Base-by-base conservation (phyloP, 2,113 vertebrate genomes). In the human (Homo sapiens) region DNA sequence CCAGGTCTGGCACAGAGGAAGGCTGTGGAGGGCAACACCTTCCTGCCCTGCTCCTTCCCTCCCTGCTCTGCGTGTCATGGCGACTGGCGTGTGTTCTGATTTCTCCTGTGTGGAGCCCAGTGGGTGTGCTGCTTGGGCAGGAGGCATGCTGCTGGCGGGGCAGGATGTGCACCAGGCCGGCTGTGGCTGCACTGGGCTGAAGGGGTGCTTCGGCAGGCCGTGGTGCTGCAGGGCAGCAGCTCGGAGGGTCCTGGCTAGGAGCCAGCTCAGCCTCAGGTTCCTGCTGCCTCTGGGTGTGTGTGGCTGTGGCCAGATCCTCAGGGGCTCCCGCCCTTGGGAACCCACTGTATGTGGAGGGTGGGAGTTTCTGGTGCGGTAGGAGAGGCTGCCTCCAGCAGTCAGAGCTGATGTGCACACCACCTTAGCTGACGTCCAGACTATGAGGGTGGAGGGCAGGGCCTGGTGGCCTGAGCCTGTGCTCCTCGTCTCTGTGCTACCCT, bases 1-100 rank as follows among this genome's bases (percentile, higher is more conserved):
- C n/a, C 27, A 9, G 76, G 35, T 91, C 92, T 97, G 90, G 73
- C 73, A 25, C 8, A n/a, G 50, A 95, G 72, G 87, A 86, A 86
- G 20, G 66, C 87, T 83, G 16, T 50, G 32, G 90, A 25, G 48
- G 3, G 23, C 52, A 18, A 0, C 66, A 3, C 30, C 52, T 64
- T 11, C 9, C 64, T 30, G 48, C 70, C 5, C 13, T 35, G 38
- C 64, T 73, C 14, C 18, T 68, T 35, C 27, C 11, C 6, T 1
- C 17, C 73, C 55, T 50, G 86, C 76, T 22, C 52, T 59, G 40
- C 1, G 30, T 40, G 35, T 61, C 43, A 64, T 6, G 22, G 68
- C 9, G 1, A 30, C 73, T 76, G 45, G 73, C 52, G 22, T 18
- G 43, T 12, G 6, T 76, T 38, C 85, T 88, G 78, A 40, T 48